These are phyloP conservation scores for Sicus ferrugineus DNA, from an alignment of 2,888 invertebrate genomes.

Conservation along the genomic window DNA sequence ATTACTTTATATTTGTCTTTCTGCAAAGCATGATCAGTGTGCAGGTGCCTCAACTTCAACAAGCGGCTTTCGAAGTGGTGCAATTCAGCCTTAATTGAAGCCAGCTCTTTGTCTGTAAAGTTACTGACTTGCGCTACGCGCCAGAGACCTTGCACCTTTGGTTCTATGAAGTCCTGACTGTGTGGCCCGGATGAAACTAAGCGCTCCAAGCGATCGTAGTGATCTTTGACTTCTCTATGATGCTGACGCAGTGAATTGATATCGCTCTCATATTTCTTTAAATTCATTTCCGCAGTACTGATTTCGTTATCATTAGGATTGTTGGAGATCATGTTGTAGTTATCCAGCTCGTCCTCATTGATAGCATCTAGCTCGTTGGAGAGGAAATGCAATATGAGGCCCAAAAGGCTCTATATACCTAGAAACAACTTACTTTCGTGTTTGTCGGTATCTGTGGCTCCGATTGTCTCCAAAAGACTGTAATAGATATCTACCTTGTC, in stretches of 20 bases:
- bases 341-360: slow-evolving; percentile 76
- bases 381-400: neutral
- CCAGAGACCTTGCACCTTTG: slow-evolving; percentile 91
- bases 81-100: slow-evolving; percentile 85
- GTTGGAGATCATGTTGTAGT: slow-evolving; percentile 74
- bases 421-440: slow-evolving; percentile 70
- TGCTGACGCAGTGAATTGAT: slow-evolving; percentile 77
- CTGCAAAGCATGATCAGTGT: slow-evolving; percentile 80
- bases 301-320: slow-evolving; percentile 67
- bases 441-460: slow-evolving; percentile 67
- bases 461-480: slow-evolving; percentile 76
- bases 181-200: slow-evolving; percentile 79
- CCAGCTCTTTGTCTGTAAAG: slow-evolving; percentile 82
- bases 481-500: slow-evolving; percentile 92
- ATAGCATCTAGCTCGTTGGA: slow-evolving; percentile 70
- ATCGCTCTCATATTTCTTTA: slow-evolving; percentile 70
- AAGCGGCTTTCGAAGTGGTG: slow-evolving; percentile 81
- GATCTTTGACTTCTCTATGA: slow-evolving; percentile 78
- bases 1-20: slow-evolving; percentile 72
- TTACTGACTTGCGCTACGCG: slow-evolving; percentile 79
- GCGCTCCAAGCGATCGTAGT: slow-evolving; percentile 79
- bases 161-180: slow-evolving; percentile 87
- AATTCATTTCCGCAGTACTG: slow-evolving; percentile 63
- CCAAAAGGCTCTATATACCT: neutral
- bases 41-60: slow-evolving; percentile 81